These are phyloP conservation scores for Mustelus asterias DNA, from an alignment of 2,113 vertebrate genomes.

Conservation along the genomic window DNA sequence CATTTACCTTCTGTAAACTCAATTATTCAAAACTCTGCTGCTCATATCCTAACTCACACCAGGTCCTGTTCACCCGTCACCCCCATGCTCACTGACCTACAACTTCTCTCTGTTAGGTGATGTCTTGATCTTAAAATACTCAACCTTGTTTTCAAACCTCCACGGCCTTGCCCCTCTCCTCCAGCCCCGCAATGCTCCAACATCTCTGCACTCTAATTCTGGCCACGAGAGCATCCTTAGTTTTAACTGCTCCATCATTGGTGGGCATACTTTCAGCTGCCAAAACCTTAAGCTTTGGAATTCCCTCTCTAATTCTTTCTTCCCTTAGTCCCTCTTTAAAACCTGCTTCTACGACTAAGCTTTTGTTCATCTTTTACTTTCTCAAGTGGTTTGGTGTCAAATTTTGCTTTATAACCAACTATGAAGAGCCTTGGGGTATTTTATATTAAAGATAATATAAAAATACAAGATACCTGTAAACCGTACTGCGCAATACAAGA, in stretches of 20 bases:
- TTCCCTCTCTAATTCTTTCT: neutral
- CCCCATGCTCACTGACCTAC: neutral
- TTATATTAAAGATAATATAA: neutral
- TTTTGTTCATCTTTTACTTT: neutral
- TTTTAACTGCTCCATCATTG: too few species aligned
- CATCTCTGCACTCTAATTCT: neutral
- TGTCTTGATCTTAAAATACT: neutral
- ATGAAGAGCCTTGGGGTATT: neutral
- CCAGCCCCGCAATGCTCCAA: neutral
- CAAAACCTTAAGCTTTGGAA: neutral
- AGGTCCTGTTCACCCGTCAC: neutral
- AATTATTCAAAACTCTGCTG: neutral
- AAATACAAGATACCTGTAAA: neutral
- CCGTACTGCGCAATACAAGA: neutral
- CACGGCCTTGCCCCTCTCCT: neutral
- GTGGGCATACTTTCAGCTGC: neutral
- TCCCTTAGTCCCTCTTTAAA: too few species aligned
- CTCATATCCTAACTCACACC: neutral
- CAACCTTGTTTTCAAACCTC: too few species aligned
- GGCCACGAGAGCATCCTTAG: too few species aligned
- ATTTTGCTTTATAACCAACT: neutral
- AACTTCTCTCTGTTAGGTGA: neutral
- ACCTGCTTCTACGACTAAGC: neutral
- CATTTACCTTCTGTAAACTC: neutral
- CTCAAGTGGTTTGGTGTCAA: neutral